Conservation (phyloP, 1,140 invertebrate genomes). For the Kradibia gibbosae region DNA sequence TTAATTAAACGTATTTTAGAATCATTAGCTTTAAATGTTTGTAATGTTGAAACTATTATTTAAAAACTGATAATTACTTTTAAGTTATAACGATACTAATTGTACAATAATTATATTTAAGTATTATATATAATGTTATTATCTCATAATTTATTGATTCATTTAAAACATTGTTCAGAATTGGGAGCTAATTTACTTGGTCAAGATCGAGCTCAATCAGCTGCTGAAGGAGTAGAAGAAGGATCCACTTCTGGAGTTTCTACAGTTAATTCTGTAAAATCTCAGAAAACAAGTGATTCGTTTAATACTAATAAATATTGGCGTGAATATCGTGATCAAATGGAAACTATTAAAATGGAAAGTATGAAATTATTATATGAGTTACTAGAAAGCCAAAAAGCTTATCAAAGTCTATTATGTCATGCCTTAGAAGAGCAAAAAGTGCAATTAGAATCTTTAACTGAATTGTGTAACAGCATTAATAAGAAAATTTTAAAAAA, state of each 20-base stretch:
- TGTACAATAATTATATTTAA: too few species aligned
- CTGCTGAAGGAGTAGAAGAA: conserved; percentile 72
- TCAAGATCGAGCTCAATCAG: conserved; percentile 74
- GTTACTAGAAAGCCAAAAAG: conserved; percentile 80
- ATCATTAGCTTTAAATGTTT: too few species aligned
- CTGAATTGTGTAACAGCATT: conserved; percentile 69
- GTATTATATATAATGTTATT: not conserved
- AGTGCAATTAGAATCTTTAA: conserved; percentile 72
- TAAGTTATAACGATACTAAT: too few species aligned
- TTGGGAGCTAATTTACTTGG: conserved; percentile 85
- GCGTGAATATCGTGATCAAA: conserved; percentile 73
- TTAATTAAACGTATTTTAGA: too few species aligned
- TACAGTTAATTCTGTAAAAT: conserved; percentile 80
- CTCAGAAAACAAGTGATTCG: conserved; percentile 73
- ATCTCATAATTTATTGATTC: not conserved
- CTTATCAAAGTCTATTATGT: conserved; percentile 81
- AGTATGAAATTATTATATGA: conserved; percentile 76
- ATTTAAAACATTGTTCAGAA: conserved; percentile 74
- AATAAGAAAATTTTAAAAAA: conserved; percentile 58
- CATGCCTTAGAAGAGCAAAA: conserved; percentile 82
- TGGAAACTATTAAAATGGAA: conserved; percentile 72
- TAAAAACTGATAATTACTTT: too few species aligned
- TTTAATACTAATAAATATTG: conserved; percentile 70
- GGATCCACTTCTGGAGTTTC: conserved; percentile 78
- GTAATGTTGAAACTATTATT: too few species aligned